Evolutionary conservation across 2,888 invertebrate genomes (phyloP).

Genomic region (Macrosoma leucophasiata): DNA sequence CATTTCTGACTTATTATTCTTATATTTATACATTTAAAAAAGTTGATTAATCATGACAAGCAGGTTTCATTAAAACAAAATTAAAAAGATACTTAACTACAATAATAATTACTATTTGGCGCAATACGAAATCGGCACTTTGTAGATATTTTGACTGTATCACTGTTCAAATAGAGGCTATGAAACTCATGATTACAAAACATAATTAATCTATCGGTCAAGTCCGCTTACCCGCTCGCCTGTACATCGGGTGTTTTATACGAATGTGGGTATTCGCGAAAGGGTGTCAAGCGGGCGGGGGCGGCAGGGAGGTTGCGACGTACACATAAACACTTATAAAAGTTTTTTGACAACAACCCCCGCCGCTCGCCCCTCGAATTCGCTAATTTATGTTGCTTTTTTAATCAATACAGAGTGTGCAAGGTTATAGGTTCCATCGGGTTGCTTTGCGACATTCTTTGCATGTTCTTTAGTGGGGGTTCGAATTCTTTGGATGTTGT

Average conservation of each 20-base stretch:
- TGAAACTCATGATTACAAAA: too few relatives aligned
- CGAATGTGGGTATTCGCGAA: conserved; percentile 74
- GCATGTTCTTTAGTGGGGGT: conserved; percentile 2
- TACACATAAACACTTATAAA: conserved; percentile 75
- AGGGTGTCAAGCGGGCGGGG: conserved; percentile 62
- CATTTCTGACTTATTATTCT: too few relatives aligned
- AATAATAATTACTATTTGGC: too few relatives aligned
- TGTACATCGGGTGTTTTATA: conserved; percentile 55
- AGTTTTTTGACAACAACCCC: conserved; percentile 73
- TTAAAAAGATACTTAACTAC: too few relatives aligned
- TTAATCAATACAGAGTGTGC: conserved; percentile 68
- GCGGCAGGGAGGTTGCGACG: conserved; percentile 31
- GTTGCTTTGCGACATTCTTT: conserved; percentile 22
- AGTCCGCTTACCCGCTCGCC: conserved; percentile 22
- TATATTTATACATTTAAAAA: too few relatives aligned
- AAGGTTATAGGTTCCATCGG: conserved; percentile 53
- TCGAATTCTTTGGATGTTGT: conserved; percentile 5
- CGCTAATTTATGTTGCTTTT: conserved; percentile 76
- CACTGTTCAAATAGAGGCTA: too few relatives aligned
- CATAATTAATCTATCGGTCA: too few relatives aligned
- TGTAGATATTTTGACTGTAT: too few relatives aligned
- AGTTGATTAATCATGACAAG: too few relatives aligned
- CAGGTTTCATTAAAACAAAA: too few relatives aligned
- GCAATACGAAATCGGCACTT: too few relatives aligned
- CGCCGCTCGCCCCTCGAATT: conserved; percentile 58